phyloP scores from a whole-genome alignment of 1,140 invertebrate genomes.

The Alviniconcha marisindica region DNA sequence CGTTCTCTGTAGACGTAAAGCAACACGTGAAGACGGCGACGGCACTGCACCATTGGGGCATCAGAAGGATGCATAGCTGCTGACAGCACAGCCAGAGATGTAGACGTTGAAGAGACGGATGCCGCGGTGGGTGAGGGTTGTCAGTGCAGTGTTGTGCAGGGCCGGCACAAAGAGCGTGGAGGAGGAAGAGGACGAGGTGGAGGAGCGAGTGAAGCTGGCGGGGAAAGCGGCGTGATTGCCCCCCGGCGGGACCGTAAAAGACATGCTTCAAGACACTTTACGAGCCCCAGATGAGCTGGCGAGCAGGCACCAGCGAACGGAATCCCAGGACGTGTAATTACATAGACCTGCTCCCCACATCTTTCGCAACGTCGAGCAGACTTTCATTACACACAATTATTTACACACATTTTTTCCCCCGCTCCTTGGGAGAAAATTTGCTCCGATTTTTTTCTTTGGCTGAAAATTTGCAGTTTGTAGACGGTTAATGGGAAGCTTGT shows the following conservation, averaged over 20 bases:
- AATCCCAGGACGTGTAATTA: not conserved
- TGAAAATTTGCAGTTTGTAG: conserved; percentile 2
- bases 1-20: no score
- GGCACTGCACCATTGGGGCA: no score
- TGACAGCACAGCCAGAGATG: no score
- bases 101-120: no score
- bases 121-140: no score
- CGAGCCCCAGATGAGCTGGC: not conserved
- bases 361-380: not conserved
- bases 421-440: not conserved
- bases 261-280: not conserved
- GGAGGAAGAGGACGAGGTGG: not conserved
- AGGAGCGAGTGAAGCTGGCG: not conserved
- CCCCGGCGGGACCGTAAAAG: not conserved
- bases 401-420: not conserved
- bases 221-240: not conserved
- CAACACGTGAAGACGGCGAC: no score
- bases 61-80: no score
- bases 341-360: not conserved
- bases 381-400: conserved; percentile 9
- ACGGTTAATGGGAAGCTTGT: conserved; percentile 13
- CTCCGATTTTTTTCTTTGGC: not conserved
- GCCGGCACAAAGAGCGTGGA: not conserved
- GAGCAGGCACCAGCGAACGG: not conserved
- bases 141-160: not conserved